Percentiles rank a stretch among this genome's conserved stretches.
These are phyloP conservation scores for Aramus guarauna DNA, from an alignment of 2,113 vertebrate species.

Conservation along the genomic window DNA sequence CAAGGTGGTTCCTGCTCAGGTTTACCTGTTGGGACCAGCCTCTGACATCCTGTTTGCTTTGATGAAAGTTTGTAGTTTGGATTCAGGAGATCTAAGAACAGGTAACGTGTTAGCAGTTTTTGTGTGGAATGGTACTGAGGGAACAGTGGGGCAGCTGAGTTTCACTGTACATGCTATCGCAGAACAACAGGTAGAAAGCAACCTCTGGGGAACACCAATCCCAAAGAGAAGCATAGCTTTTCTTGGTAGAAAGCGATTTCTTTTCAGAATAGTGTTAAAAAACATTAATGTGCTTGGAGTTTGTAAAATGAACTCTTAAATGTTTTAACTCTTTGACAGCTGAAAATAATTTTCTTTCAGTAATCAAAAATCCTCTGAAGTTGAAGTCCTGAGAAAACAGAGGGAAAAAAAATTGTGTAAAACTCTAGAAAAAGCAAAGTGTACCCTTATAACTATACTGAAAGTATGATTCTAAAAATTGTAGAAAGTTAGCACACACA, in stretches of 20 bases:
- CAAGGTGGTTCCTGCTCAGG: neutral
- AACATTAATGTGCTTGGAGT: rapidly evolving
- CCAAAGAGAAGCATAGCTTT: neutral
- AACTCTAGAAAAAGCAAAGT: neutral
- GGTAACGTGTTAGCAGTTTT: neutral
- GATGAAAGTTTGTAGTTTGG: neutral
- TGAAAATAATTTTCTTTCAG: neutral
- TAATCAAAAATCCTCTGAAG: neutral
- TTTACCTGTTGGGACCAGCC: neutral
- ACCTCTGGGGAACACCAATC: neutral
- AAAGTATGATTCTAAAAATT: neutral
- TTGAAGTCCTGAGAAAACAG: neutral
- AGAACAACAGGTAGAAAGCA: neutral
- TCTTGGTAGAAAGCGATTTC: neutral
- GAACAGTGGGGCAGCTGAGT: neutral
- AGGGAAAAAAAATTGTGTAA: neutral
- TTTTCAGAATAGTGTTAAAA: neutral
- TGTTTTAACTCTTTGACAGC: neutral
- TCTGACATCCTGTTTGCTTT: neutral
- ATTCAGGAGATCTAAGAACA: neutral
- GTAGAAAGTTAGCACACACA: rapidly evolving
- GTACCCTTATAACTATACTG: rapidly evolving
- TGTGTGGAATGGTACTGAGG: neutral
- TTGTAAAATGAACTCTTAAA: neutral
- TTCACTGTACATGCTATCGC: neutral